phyloP scores from a whole-genome alignment of 2,797 vertebrate genomes.

The Sebastes kiyomatsui region DNA sequence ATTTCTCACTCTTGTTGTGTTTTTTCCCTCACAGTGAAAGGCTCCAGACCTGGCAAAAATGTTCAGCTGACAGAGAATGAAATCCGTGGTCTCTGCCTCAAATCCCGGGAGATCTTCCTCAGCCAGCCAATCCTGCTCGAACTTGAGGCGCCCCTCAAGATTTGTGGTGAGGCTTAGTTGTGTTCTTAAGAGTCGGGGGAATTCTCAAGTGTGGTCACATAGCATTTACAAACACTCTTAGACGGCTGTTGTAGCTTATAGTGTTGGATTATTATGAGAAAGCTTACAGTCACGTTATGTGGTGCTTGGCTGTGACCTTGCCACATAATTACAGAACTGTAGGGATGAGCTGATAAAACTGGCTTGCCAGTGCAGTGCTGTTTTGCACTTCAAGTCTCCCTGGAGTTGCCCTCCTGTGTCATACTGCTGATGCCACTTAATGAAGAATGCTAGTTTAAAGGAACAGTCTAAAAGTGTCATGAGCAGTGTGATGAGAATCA shows the following conservation, averaged over 20 bases:
- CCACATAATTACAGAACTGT: conserved; percentile 11
- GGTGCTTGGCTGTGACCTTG: conserved; percentile 24
- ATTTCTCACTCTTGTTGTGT: background rate
- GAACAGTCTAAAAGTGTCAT: conserved; percentile 5
- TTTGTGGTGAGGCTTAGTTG: conserved; percentile 81
- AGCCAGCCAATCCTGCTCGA: conserved; percentile 87
- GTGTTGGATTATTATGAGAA: background rate
- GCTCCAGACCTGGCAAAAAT: conserved; percentile 87
- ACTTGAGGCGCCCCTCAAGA: conserved; percentile 87
- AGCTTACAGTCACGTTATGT: background rate
- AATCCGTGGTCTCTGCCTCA: conserved; percentile 87
- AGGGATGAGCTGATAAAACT: conserved; percentile 10
- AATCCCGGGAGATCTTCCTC: conserved; percentile 88
- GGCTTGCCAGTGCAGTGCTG: conserved; percentile 9
- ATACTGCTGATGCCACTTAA: conserved; percentile 41
- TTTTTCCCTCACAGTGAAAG: conserved; percentile 78
- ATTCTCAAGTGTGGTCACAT: conserved; percentile 30
- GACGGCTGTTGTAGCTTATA: conserved; percentile 16
- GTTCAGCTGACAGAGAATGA: conserved; percentile 87
- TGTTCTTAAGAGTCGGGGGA: conserved; percentile 40
- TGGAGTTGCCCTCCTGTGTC: conserved; percentile 26
- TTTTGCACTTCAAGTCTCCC: conserved; percentile 42
- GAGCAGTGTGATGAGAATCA: background rate
- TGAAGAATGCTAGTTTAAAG: conserved; percentile 15
- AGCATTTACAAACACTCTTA: conserved; percentile 20